These are phyloP conservation scores for Octodon degus DNA, from an alignment of 2,113 vertebrate genomes.

Conservation along the genomic window DNA sequence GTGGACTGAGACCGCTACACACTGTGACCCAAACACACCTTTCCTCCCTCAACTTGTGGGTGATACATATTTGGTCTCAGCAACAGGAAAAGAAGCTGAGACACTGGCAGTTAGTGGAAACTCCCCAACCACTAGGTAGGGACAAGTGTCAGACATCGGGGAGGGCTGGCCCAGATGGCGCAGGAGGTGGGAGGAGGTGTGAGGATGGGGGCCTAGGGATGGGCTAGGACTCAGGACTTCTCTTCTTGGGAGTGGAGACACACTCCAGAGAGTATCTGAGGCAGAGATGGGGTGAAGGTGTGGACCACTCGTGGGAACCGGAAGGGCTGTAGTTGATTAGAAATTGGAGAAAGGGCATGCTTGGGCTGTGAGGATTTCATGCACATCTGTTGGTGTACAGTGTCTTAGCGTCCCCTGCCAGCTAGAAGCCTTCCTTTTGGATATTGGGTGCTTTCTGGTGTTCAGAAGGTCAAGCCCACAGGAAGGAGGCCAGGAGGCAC, in stretches of 20 bases:
- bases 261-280: neutral
- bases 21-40: too few relatives aligned
- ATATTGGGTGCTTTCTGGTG: too few relatives aligned
- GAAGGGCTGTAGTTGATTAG: neutral
- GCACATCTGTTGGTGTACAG: accelerated
- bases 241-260: neutral
- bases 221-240: neutral
- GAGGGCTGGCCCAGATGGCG: neutral
- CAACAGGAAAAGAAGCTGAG: too few relatives aligned
- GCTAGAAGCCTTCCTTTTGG: neutral
- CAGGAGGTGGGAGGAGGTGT: neutral
- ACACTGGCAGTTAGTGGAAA: neutral
- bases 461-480: neutral
- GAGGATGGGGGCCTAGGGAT: neutral
- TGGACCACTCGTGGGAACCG: neutral
- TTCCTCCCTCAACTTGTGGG: too few relatives aligned
- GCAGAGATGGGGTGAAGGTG: neutral
- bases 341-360: neutral
- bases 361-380: neutral
- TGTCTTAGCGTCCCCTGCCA: neutral
- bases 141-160: neutral
- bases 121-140: neutral
- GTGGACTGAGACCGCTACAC: neutral
- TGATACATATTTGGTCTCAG: too few relatives aligned
- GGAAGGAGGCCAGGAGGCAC: neutral